A percentile compares a stretch with the other conserved stretches of the same genome.
Conservation (phyloP, 2,888 invertebrate species). For the Apotomis betuletana region DNA sequence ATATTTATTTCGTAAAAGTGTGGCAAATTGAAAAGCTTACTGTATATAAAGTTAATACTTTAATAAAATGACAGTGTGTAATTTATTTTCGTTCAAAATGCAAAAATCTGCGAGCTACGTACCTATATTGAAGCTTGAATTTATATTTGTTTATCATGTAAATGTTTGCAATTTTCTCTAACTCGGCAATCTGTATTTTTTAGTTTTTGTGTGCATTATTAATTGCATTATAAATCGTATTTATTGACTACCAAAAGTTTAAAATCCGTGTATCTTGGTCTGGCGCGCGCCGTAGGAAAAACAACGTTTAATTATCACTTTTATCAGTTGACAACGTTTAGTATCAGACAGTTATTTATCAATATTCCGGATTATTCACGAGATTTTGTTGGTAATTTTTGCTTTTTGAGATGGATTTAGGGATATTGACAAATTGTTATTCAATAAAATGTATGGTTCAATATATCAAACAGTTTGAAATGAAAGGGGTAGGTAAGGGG, state of each 20-base stretch:
- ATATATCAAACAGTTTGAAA: too few species aligned
- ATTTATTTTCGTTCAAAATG: conserved; percentile 26
- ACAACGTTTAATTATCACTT: neutral
- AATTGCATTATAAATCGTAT: conserved; percentile 14
- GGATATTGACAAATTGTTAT: too few species aligned
- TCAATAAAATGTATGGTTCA: too few species aligned
- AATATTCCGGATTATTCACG: too few species aligned
- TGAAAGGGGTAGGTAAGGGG: too few species aligned
- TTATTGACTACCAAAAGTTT: neutral
- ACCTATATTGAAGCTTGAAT: neutral
- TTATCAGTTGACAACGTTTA: too few species aligned
- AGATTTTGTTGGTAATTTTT: too few species aligned
- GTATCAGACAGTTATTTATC: too few species aligned
- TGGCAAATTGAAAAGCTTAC: neutral
- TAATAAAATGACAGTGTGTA: conserved; percentile 8
- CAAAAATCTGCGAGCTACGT: conserved; percentile 7
- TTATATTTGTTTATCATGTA: neutral
- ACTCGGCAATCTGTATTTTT: neutral
- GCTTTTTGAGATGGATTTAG: too few species aligned
- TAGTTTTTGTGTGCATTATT: neutral
- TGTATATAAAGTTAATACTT: conserved; percentile 1
- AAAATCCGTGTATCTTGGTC: too few species aligned
- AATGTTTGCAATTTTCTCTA: neutral
- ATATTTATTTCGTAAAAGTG: neutral
- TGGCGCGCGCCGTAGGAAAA: neutral